These are phyloP conservation scores for Sturnira hondurensis DNA, from an alignment of 2,113 vertebrate species.

Conservation along the genomic window DNA sequence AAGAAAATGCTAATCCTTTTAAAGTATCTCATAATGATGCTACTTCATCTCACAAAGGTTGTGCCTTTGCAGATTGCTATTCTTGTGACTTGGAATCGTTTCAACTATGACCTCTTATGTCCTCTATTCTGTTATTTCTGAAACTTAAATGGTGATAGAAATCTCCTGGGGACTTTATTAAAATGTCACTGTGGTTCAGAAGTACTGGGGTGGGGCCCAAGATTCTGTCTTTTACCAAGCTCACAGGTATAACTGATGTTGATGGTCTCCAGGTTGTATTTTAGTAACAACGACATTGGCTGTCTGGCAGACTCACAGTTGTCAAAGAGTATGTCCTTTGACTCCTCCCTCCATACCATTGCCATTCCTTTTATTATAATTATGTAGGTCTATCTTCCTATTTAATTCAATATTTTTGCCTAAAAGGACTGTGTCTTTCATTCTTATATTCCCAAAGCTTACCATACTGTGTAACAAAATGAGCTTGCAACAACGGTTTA, in stretches of 20 bases:
- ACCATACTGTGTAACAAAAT: not conserved
- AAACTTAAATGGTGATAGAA: not conserved
- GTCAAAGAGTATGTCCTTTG: not conserved
- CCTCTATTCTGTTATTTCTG: not conserved
- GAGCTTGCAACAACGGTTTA: constrained; percentile 7
- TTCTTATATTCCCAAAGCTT: not conserved
- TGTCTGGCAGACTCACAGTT: not conserved
- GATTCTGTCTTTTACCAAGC: not conserved
- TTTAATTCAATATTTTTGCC: not conserved
- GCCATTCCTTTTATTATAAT: not conserved
- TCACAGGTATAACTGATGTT: not conserved
- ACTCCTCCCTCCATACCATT: not conserved
- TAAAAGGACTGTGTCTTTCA: not conserved
- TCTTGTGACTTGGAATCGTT: constrained; percentile 3
- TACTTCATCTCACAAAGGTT: not conserved
- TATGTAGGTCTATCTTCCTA: not conserved
- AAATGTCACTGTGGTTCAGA: not conserved
- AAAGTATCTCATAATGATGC: not conserved
- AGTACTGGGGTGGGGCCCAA: not conserved
- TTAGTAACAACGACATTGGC: not conserved
- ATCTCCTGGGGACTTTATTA: not conserved
- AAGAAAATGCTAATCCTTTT: not conserved
- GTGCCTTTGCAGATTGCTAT: not conserved
- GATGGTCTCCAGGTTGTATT: not conserved
- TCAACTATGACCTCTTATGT: not conserved